Conservation (phyloP, 2,113 vertebrate species). For the Gadus chalcogrammus region DNA sequence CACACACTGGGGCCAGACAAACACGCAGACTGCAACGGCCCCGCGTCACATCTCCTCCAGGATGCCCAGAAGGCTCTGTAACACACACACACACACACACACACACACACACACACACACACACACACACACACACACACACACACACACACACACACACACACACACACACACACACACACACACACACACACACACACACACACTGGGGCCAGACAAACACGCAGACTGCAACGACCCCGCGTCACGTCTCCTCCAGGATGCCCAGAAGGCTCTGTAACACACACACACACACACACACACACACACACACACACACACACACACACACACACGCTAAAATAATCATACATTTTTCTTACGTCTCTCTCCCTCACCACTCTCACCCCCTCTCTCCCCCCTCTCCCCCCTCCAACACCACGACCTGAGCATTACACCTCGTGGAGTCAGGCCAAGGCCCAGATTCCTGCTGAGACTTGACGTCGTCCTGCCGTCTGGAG, state of each 20-base stretch:
- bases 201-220: no score
- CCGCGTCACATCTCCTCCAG: no score
- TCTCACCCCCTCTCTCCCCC: conserved; percentile 2
- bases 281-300: conserved; percentile 29
- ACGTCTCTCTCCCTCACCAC: neutral
- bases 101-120: no score
- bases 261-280: no score
- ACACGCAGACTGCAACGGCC: neutral
- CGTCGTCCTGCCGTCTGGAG: conserved; percentile 55
- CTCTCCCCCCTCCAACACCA: conserved; percentile 12
- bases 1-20: conserved; percentile 9
- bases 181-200: no score
- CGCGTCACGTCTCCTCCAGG: no score
- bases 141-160: no score
- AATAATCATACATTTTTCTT: neutral
- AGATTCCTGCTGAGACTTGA: conserved; percentile 72
- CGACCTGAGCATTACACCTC: conserved; percentile 40
- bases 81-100: conserved; percentile 17
- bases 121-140: no score
- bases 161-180: no score
- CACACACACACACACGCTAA: conserved; percentile 14
- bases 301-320: no score
- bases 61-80: conserved; percentile 15
- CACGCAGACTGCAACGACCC: no score
- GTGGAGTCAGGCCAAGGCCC: conserved; percentile 40